Evolutionary conservation across 37 sponge, comb jelly and placozoan genomes (phyloP), one percentile per base, ranked within the genome.

Genomic region (Hormiphora californensis): DNA sequence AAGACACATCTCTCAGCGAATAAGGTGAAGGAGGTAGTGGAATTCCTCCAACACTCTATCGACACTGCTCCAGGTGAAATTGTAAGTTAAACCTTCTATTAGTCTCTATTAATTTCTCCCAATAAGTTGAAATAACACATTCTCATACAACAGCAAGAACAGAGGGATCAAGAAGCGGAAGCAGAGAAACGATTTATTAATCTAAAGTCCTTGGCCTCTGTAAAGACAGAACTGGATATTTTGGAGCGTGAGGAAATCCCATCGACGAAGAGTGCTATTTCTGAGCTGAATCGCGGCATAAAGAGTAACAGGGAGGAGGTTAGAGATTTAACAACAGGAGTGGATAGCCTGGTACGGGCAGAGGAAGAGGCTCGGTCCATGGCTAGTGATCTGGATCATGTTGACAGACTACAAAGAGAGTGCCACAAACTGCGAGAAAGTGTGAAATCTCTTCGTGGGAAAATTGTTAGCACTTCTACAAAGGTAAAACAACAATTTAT

Each of bases 351-450:
- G 21, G 59, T 30, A 57, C 19, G 7, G 3, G 44, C 40, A 7
- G 44, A 73, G 38, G 40, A 27, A 4, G 81, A 73, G 38, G 81
- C 44, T 22, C 41, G 46, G 41, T 19, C 7, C 1, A 73, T 73
- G 81, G 81, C 40, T 23, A 73, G 25, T 43, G 81, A 73, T 40
- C 44, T 73, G 38, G 81, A 73, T 41, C 43, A 73, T 19, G 81
- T 73, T 27, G 81, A 73, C 25, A 73, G 81, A 40, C 46, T 73
- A 11, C 81, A 73, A 1, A 33, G 36, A 2, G 81, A 73, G 23
- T 73, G 81, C 23, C 43, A 22, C 27, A 36, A 33, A 19, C 46
- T 73, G 36, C 40, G 25, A 33, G 81, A 73, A 4, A 73, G 43
- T 22, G 43, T 73, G 0, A 22, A 43, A n/a, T 43, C 21, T 32